phyloP scores from a whole-genome alignment of 1,140 invertebrate genomes.

The Temnothorax longispinosus region DNA sequence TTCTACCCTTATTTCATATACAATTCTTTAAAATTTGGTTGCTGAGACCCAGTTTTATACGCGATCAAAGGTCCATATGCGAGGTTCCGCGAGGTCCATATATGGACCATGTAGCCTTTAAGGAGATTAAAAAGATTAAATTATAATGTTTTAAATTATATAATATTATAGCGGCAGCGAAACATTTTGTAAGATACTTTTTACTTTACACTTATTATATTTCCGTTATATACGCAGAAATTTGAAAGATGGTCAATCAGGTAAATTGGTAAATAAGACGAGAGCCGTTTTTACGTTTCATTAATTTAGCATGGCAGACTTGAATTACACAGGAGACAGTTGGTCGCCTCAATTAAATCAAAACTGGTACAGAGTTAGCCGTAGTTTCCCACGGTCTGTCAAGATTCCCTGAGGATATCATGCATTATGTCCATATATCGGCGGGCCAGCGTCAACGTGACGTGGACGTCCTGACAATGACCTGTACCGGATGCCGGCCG shows the following conservation, averaged over 20 bases:
- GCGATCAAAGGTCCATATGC: no score
- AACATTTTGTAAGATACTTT: no score
- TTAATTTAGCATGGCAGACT: not conserved
- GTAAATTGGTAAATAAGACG: not conserved
- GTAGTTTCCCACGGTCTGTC: conserved; percentile 61
- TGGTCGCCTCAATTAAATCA: conserved; percentile 49
- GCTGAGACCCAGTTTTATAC: no score
- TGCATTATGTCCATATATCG: conserved; percentile 66
- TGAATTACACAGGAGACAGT: conserved; percentile 28
- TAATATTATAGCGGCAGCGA: no score
- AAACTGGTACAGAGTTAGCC: conserved; percentile 43
- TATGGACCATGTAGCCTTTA: no score
- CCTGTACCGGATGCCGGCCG: conserved; percentile 44
- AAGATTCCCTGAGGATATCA: conserved; percentile 57
- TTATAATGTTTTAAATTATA: no score
- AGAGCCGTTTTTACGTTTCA: not conserved
- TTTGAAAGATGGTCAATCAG: not conserved
- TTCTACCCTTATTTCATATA: no score
- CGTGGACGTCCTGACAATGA: conserved; percentile 63
- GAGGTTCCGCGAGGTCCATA: no score
- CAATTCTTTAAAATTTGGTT: no score
- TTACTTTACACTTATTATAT: no score
- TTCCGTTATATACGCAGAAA: no score
- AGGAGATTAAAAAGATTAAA: no score
- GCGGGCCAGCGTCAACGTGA: conserved; percentile 59